Conservation (phyloP, 2,113 vertebrate genomes). For the Hemibates koningsi region DNA sequence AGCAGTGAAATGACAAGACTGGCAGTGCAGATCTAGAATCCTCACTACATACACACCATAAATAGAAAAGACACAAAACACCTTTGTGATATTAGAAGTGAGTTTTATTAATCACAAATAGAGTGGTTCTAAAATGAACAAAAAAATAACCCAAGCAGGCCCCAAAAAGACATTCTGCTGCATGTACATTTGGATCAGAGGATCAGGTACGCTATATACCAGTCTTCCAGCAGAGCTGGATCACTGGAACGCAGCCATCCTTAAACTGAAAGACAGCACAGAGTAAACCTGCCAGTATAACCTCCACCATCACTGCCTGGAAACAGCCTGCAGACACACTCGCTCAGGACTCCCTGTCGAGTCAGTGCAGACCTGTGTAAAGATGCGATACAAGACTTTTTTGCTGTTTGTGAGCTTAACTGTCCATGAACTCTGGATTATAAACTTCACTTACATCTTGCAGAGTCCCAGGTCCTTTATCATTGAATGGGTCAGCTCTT, state of each 20-base stretch:
- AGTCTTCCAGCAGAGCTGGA: not conserved
- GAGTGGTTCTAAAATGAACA: conserved; percentile 64
- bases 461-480: not conserved
- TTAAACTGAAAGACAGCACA: not conserved
- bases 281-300: not conserved
- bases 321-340: not conserved
- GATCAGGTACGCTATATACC: not conserved
- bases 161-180: conserved; percentile 40
- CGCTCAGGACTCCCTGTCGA: not conserved
- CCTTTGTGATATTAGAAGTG: conserved; percentile 55
- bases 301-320: not conserved
- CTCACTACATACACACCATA: not conserved
- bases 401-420: not conserved
- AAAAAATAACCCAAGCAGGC: conserved; percentile 26
- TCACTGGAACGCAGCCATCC: not conserved
- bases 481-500: not conserved
- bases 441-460: not conserved
- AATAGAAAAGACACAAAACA: not conserved
- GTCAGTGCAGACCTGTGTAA: not conserved
- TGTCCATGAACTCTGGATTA: conserved; percentile 3
- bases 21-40: not conserved
- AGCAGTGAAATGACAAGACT: not conserved
- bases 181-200: conserved; percentile 27
- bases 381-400: accelerated
- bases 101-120: conserved; percentile 76